Evolutionary conservation across 64 coral and sea anemone genomes (phyloP).

Genomic region (Pocillopora damicornis): DNA sequence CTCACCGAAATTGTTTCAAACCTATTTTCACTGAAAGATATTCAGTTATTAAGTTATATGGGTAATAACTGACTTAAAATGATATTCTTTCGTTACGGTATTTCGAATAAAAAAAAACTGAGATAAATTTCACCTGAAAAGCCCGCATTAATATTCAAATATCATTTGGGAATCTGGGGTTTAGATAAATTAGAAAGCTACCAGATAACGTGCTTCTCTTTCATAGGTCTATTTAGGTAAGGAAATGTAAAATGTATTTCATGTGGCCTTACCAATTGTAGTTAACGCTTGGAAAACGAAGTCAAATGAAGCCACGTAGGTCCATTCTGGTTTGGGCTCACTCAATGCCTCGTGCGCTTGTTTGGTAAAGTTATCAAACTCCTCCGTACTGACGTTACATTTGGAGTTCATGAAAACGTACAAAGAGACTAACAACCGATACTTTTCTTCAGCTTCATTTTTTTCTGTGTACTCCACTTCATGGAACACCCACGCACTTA

Average conservation of each 20-base stretch:
- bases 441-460: slow-evolving; percentile 4
- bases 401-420: slow-evolving; percentile 50
- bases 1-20: too few relatives aligned
- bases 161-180: too few relatives aligned
- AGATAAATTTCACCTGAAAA: too few relatives aligned
- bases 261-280: slow-evolving; percentile 52
- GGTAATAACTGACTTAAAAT: too few relatives aligned
- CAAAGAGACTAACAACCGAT: slow-evolving; percentile 15
- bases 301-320: background rate
- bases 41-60: too few relatives aligned
- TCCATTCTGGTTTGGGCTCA: slow-evolving; percentile 33
- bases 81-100: too few relatives aligned
- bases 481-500: slow-evolving; percentile 20
- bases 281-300: slow-evolving; percentile 57
- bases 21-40: too few relatives aligned
- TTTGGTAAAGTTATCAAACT: slow-evolving; percentile 48
- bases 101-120: too few relatives aligned
- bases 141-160: too few relatives aligned
- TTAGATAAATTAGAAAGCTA: background rate
- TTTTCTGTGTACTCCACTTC: slow-evolving; percentile 39
- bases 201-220: background rate
- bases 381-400: slow-evolving; percentile 49
- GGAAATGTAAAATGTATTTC: background rate
- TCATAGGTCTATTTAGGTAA: background rate
- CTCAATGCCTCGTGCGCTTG: slow-evolving; percentile 25